Evolutionary conservation across 2,113 vertebrate genomes (phyloP), one percentile per base, ranked within the genome.

Genomic region (Pelobates fuscus): DNA sequence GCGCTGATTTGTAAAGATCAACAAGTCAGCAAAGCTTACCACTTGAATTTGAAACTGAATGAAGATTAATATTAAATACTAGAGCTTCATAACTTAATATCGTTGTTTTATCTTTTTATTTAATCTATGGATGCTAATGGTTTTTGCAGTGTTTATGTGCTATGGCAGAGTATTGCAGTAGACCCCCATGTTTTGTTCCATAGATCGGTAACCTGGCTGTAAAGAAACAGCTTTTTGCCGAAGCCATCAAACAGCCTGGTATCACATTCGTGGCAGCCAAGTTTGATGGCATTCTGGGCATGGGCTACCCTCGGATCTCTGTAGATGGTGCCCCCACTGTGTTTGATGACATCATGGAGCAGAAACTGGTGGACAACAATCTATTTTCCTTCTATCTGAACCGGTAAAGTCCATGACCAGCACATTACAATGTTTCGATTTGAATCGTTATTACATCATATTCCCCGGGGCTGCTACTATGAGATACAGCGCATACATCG

Each of bases 301-400:
- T 99, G 97, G 97, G 85, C 0, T 99, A 88, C 77, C 94, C 93
- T 0, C 78, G 6, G 60, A 98, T 99, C 84, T 89, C 96, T 0
- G 96, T 99, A 59, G 85, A 97, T 4, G 81, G 86, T 0, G 95
- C 89, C 41, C 5, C 62, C 0, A 95, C 96, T 0, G 90, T 98
- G 67, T 99, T 99, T 0, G 97, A 99, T 80, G 97, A 94, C 74
- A 78, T 97, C 77, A 98, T 99, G 89, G 0, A 43, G 2, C 95
- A 98, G 86, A 89, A 90, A 86, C 89, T 96, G 83, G 79, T 99
- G 5, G 88, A 94, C 0, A 81, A 91, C 77, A 97, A 98, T 2
- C 0, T 96, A 0, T 99, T 99, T 86, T 95, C 97, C 72, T 99
- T 99, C 89, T 99, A 96, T 86, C 89, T 99, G 23, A 99, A 97